phyloP scores from a whole-genome alignment of 2,113 vertebrate species.

The Halcyon malimbica region DNA sequence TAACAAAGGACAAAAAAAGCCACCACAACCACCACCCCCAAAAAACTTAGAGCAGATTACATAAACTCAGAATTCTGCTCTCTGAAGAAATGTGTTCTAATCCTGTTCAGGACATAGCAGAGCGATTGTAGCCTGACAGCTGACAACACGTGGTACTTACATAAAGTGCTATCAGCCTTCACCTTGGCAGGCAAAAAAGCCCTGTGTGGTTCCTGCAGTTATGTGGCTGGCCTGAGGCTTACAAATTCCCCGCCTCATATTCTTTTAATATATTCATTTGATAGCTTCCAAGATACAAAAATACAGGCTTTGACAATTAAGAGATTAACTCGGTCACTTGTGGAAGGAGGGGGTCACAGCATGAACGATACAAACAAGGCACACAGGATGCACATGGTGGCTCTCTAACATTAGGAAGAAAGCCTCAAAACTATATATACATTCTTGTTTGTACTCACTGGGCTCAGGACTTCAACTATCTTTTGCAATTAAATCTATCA shows the following conservation, averaged over 20 bases:
- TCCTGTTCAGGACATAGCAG: not conserved
- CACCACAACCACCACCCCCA: rapidly evolving
- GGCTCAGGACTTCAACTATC: constrained; percentile 32
- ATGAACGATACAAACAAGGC: not conserved
- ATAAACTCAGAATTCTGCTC: not conserved
- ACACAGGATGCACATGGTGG: constrained; percentile 32
- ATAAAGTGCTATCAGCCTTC: not conserved
- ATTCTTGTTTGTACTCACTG: not conserved
- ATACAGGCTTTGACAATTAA: not conserved
- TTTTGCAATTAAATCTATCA: constrained; percentile 65
- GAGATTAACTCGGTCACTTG: not conserved
- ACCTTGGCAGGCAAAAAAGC: not conserved
- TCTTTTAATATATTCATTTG: not conserved
- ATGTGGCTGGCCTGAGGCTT: not conserved
- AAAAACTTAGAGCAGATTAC: not conserved
- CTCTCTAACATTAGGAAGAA: constrained; percentile 63
- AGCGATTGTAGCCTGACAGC: not conserved
- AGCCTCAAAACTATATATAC: not conserved
- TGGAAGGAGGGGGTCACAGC: constrained; percentile 4
- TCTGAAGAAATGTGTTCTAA: not conserved
- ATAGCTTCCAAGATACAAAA: not conserved
- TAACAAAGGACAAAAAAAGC: not conserved
- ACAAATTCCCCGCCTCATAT: not conserved
- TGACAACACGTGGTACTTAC: not conserved
- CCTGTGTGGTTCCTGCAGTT: not conserved